Conservation (phyloP, 2,797 vertebrate genomes). For the Thalassophryne amazonica region DNA sequence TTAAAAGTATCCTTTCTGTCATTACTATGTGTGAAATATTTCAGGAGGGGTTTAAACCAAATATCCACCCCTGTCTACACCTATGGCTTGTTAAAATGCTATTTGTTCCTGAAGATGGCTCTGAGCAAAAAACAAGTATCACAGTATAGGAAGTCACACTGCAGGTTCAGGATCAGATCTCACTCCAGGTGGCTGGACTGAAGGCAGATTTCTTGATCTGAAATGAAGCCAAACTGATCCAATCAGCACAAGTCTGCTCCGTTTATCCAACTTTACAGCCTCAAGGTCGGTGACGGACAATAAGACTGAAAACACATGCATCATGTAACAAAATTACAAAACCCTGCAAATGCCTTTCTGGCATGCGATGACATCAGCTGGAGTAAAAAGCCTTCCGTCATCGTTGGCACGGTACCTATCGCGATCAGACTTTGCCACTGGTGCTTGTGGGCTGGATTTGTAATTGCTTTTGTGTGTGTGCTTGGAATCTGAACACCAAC, state of each 20-base stretch:
- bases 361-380: slow-evolving; percentile 49
- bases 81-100: too few species aligned
- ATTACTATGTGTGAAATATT: too few species aligned
- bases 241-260: slow-evolving; percentile 29
- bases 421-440: slow-evolving; percentile 64
- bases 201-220: slow-evolving; percentile 29
- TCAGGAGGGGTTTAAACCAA: too few species aligned
- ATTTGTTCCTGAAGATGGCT: too few species aligned
- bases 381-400: slow-evolving; percentile 55
- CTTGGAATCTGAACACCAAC: slow-evolving; percentile 29
- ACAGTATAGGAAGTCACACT: neutral
- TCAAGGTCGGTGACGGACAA: slow-evolving; percentile 17
- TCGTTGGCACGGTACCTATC: slow-evolving; percentile 70
- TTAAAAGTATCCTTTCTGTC: too few species aligned
- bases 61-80: too few species aligned
- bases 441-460: slow-evolving; percentile 47
- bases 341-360: slow-evolving; percentile 20
- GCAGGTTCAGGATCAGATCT: neutral
- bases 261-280: too few species aligned
- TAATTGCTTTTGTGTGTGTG: slow-evolving; percentile 43
- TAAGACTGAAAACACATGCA: neutral
- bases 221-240: slow-evolving; percentile 40
- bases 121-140: neutral
- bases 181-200: slow-evolving; percentile 1
- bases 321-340: neutral